Evolutionary conservation across 1,140 invertebrate genomes (phyloP), one percentile per base, ranked within the genome.

Genomic region (Chymomyza costata): DNA sequence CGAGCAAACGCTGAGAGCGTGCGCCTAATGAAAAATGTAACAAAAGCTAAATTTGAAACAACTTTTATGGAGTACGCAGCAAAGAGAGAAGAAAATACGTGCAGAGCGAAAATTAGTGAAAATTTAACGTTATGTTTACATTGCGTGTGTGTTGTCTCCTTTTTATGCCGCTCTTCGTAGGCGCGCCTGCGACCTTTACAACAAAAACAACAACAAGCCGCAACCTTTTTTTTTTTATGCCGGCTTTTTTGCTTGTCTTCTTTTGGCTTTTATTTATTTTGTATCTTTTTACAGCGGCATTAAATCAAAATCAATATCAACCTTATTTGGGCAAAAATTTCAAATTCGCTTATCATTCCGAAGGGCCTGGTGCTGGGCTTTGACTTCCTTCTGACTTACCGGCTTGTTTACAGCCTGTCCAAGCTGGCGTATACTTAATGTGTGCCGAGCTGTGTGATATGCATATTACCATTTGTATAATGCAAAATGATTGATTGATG

Each of bases 401-500:
- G 46, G 46, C 25, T 50, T 50, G 60, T 35, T 43, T 18, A n/a
- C 32, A 25, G 25, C 45, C 15, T 38, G 58, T 37, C n/a, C 52
- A 64, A 53, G 65, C 55, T 68, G 69, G 38, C 54, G 69, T 59
- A 74, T 68, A 74, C 69, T 73, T 60, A 54, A 73, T 67, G 35
- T 48, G 67, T 32, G n/a, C n/a, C n/a, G 40, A 46, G 28, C 56
- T 44, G n/a, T n/a, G n/a, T n/a, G 65, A 52, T 68, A 68, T 45
- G 19, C 31, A n/a, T n/a, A n/a, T n/a, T n/a, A 31, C 19, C 51
- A 44, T 56, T 50, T 43, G 54, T 32, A 17, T 47, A 34, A 38
- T 46, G 46, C 31, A 38, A 67, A 66, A 64, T 74, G 69, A 68
- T 68, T 73, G 69, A 73, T 74, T 64, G 69, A 68, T 61, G 49